Percentiles rank a stretch among this genome's conserved stretches.
phyloP scores from a whole-genome alignment of 2,113 vertebrate genomes.

The Stegostoma tigrinum region DNA sequence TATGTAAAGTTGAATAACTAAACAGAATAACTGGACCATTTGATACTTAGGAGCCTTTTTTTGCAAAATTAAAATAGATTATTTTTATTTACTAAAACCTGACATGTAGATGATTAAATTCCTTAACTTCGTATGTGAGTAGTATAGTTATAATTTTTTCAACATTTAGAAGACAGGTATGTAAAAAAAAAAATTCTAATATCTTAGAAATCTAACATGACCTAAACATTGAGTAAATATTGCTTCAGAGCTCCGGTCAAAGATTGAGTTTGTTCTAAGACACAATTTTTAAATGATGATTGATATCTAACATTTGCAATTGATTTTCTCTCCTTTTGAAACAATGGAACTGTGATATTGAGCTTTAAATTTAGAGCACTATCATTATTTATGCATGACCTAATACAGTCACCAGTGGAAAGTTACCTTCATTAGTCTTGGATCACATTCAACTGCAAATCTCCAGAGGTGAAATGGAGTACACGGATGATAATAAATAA shows the following conservation, averaged over 20 bases:
- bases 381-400: slow-evolving; percentile 1
- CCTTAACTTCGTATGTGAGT: neutral
- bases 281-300: neutral
- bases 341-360: neutral
- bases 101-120: neutral
- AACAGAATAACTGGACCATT: neutral
- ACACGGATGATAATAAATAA: neutral
- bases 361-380: neutral
- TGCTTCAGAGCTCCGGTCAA: neutral
- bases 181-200: neutral
- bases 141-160: neutral
- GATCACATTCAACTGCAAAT: slow-evolving; percentile 10
- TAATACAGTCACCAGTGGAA: neutral
- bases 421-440: slow-evolving; percentile 35
- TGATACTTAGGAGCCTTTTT: neutral
- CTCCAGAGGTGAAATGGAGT: slow-evolving; percentile 16
- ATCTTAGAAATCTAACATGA: neutral
- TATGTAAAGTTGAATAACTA: neutral
- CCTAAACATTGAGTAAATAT: neutral
- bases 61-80: neutral
- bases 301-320: neutral
- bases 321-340: neutral
- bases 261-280: neutral
- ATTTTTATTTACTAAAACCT: neutral
- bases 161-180: neutral